These are phyloP conservation scores for Xenopus laevis DNA, from an alignment of 2,113 vertebrate species.

Conservation along the genomic window DNA sequence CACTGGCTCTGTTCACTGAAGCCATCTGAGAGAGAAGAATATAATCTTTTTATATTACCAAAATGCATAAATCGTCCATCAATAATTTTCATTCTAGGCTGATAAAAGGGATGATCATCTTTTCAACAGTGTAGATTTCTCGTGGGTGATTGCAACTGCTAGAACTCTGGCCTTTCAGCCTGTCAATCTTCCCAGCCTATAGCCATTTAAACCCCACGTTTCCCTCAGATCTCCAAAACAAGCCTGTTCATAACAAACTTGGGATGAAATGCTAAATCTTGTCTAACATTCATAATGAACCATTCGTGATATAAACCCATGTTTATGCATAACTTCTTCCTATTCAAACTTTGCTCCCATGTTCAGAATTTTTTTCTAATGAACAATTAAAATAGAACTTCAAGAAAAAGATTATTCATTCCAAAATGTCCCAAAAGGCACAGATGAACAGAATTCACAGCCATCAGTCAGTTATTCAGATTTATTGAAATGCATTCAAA, in stretches of 20 bases:
- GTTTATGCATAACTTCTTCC: not conserved
- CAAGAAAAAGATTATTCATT: constrained; percentile 1
- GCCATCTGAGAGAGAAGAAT: too few relatives aligned
- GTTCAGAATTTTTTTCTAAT: not conserved
- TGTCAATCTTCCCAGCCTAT: constrained; percentile 26
- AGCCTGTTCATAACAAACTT: constrained; percentile 25
- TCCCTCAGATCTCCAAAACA: constrained; percentile 25
- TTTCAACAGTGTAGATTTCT: constrained; percentile 20
- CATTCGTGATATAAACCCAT: constrained; percentile 20
- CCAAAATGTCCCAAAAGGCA: constrained; percentile 8
- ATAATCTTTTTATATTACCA: not conserved
- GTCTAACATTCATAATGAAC: constrained; percentile 20
- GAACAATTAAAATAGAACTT: constrained; percentile 30
- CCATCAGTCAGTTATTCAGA: constrained; percentile 1
- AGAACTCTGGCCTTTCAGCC: constrained; percentile 28
- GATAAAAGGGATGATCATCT: constrained; percentile 13
- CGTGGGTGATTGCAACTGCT: constrained; percentile 16
- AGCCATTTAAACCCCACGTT: constrained; percentile 15
- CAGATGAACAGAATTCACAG: constrained; percentile 14
- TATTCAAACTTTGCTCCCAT: not conserved
- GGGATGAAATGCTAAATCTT: constrained; percentile 6
- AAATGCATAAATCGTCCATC: constrained; percentile 3
- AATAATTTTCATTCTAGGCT: constrained; percentile 24
- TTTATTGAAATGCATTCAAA: constrained; percentile 8
- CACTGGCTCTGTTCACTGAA: too few relatives aligned